Base-by-base conservation (phyloP, 2,888 invertebrate species). In the Druceiella hillmani region DNA sequence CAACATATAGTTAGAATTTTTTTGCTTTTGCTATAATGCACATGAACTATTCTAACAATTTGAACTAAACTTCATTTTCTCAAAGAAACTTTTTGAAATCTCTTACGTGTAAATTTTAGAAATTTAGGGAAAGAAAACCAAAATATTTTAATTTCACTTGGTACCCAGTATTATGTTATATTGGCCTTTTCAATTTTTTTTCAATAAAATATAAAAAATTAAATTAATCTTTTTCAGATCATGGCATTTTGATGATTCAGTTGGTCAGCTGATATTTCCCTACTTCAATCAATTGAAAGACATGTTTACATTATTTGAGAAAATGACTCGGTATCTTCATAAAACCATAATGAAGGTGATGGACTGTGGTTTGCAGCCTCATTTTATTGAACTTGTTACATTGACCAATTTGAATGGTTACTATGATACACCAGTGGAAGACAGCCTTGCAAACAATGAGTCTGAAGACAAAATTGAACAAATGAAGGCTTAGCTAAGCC, bases 351-450 rank as follows among this genome's bases (percentile, higher is more conserved):
- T 71, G 2, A 79, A 78, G 50, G 65, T 81, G 3, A 77, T 78
- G 49, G 77, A 75, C 43, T 76, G 74, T 45, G 82, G 82, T 0
- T 82, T 81, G 53, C 81, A 83, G 50, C 73, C 81, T 1, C 79
- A 81, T 56, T 56, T 83, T 22, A 69, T 73, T 15, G 81, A 82
- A 46, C 62, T 83, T 31, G 57, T 82, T 2, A 76, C 80, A 40
- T 76, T 80, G 63, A 66, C 83, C 35, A 80, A 82, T 51, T 64
- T 81, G 38, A 83, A 83, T 53, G 68, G 72, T 25, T 78, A 74
- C 53, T 79, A 77, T 41, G 61, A 67, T n/a, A n/a, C n/a, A n/a
- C n/a, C n/a, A n/a, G n/a, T n/a, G n/a, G n/a, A n/a, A n/a, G n/a
- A n/a, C n/a, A n/a, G n/a, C n/a, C n/a, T n/a, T n/a, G n/a, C n/a